Evolutionary conservation across 2,888 invertebrate genomes (phyloP).

Genomic region (Eremobia ochroleuca): DNA sequence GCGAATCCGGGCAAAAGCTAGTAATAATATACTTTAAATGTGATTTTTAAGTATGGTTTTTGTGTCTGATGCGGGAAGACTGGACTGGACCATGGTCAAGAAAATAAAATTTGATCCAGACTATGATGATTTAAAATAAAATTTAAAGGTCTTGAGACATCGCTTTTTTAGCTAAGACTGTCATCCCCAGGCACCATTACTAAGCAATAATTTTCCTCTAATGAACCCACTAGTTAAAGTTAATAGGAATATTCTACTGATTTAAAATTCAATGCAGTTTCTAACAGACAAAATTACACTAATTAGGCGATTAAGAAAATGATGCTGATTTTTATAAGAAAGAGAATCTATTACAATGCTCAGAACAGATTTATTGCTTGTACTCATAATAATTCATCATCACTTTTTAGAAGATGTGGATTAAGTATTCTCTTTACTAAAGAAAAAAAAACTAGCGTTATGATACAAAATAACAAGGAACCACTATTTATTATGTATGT

Average conservation of each 20-base stretch:
- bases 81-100: too few relatives aligned
- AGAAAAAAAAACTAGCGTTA: too few relatives aligned
- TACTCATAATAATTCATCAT: neutral
- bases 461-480: too few relatives aligned
- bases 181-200: neutral
- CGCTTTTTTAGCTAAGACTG: neutral
- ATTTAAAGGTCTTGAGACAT: too few relatives aligned
- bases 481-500: too few relatives aligned
- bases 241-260: neutral
- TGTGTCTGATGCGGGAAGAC: too few relatives aligned
- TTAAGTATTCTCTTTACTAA: neutral
- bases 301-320: constrained; percentile 23
- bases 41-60: too few relatives aligned
- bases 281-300: constrained; percentile 33
- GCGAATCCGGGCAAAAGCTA: too few relatives aligned
- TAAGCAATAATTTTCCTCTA: neutral
- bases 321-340: constrained; percentile 42
- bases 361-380: constrained; percentile 3
- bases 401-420: neutral
- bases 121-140: too few relatives aligned
- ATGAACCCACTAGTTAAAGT: neutral
- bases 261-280: constrained; percentile 8
- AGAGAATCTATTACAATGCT: constrained; percentile 23
- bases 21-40: too few relatives aligned
- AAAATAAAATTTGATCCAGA: too few relatives aligned